These are phyloP conservation scores for Peromyscus attwateri DNA, from an alignment of 2,797 vertebrate genomes.

Conservation along the genomic window DNA sequence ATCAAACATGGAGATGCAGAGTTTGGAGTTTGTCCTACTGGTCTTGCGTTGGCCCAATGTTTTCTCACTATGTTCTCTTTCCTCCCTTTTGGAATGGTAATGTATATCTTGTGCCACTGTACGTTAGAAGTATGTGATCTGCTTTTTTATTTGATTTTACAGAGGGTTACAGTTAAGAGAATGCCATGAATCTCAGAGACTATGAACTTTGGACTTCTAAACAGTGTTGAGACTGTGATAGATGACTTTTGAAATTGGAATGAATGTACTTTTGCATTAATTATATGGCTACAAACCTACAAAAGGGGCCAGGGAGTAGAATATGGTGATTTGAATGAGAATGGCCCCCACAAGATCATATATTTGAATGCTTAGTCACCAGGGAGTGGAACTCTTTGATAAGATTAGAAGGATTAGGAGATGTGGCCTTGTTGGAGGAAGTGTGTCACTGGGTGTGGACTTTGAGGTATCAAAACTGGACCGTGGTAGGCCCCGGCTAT, in stretches of 20 bases:
- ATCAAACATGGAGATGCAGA: background rate
- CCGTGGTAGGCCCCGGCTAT: background rate
- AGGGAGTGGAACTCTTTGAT: background rate
- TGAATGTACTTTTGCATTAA: background rate
- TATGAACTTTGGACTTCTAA: background rate
- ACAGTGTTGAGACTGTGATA: background rate
- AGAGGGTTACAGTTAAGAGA: background rate
- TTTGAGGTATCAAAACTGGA: background rate
- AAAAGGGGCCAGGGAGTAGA: background rate
- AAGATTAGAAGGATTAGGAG: background rate
- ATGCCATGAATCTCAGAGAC: background rate
- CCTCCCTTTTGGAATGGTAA: background rate
- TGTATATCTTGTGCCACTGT: background rate
- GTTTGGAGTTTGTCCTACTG: background rate
- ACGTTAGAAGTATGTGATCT: background rate
- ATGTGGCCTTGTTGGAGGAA: background rate
- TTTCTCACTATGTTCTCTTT: background rate
- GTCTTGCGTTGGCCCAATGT: background rate
- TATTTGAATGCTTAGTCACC: background rate
- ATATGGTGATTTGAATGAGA: background rate
- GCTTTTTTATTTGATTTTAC: background rate
- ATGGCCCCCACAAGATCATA: background rate
- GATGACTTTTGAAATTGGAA: background rate
- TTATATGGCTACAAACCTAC: background rate
- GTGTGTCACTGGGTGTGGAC: background rate